Base-by-base conservation (phyloP, 2,113 vertebrate genomes). In the Heloderma charlesbogerti region DNA sequence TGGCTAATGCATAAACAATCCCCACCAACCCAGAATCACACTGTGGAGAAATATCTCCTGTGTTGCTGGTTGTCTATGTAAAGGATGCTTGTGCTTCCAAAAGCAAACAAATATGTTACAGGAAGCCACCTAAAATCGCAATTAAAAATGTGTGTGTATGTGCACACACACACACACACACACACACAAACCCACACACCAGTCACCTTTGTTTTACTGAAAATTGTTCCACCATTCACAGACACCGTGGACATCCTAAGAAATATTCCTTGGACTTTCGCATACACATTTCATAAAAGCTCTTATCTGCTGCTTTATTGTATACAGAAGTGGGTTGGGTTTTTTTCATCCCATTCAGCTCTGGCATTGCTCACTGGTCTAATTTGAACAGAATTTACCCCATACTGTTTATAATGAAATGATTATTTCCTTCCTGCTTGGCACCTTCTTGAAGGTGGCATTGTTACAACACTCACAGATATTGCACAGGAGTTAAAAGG, bases 361-460 rank as follows among this genome's bases (percentile, higher is more conserved):
- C 67, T 94, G 94, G 89, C 91, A 95, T 4, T 16, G n/a, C 82
- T 85, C 82, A 54, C 88, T 43, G 3, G 81, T 90, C 82, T 66
- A 88, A 88, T 71, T 92, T 63, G 74, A 93, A 88, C 75, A 92
- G 57, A 87, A 92, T 85, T 88, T 85, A 79, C 85, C 83, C 84
- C 95, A 91, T 87, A 66, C 91, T 89, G 83, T 89, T 94, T 0
- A 0, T 54, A 90, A 92, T 89, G 91, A 96, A 93, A 91, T 54
- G 0, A 84, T 45, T 77, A 85, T 89, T 94, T 72, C 34, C 66
- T 80, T 71, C 78, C 37, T 93, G 87, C 91, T 81, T 86, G 43
- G 18, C 82, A 89, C 43, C 79, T 90, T 71, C 83, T 83, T 8
- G 3, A 57, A 63, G 48, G 80, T 9, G 25, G 82, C 74, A 83